Conservation (phyloP, 2,797 vertebrate genomes). For the Oreortyx pictus region DNA sequence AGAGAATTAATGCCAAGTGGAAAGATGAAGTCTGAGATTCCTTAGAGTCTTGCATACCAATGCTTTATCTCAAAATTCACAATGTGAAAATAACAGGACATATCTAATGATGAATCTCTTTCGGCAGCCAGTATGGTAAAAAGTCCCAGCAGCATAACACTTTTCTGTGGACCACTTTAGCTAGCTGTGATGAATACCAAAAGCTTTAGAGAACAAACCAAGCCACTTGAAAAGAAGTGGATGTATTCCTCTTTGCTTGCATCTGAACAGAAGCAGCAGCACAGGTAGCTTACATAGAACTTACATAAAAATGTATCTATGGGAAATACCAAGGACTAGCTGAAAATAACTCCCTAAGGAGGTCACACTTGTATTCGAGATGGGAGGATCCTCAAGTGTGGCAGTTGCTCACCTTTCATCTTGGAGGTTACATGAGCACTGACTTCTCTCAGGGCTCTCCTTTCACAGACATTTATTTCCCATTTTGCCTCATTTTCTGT, state of each 20-base stretch:
- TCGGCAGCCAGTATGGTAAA: not conserved
- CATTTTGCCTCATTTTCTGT: not conserved
- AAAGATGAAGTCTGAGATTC: not conserved
- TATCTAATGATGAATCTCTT: not conserved
- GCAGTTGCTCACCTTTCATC: not conserved
- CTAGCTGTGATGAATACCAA: not conserved
- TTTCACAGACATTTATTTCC: not conserved
- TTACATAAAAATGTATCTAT: fast-evolving
- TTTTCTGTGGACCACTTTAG: not conserved
- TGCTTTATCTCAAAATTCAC: conserved; percentile 12
- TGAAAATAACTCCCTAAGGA: not conserved
- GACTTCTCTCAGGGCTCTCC: not conserved
- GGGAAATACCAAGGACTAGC: not conserved
- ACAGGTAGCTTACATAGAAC: not conserved
- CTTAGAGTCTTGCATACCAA: not conserved
- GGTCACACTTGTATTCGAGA: not conserved
- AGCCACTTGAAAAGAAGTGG: not conserved
- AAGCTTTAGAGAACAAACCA: not conserved
- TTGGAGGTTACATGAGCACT: not conserved
- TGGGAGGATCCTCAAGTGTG: not conserved
- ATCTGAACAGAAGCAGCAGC: not conserved
- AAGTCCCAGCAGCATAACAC: not conserved
- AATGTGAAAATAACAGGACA: not conserved
- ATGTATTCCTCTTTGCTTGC: not conserved
- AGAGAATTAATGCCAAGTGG: conserved; percentile 20